These are phyloP conservation scores for Nymphalis polychloros DNA, from an alignment of 2,888 invertebrate genomes.

Conservation along the genomic window DNA sequence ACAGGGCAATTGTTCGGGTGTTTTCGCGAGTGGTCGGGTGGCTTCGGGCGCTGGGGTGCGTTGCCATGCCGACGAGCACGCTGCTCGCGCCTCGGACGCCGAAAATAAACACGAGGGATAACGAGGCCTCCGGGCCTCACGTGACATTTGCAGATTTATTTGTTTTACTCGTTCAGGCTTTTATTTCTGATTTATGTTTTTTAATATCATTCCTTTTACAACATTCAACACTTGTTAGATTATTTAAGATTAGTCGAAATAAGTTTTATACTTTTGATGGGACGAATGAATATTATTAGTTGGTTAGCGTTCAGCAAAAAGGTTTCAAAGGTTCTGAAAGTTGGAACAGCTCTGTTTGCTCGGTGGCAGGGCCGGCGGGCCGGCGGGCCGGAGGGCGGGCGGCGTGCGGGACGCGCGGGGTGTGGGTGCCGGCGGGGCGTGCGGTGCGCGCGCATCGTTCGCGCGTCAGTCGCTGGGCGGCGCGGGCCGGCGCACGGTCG, in stretches of 20 bases:
- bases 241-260: slow-evolving; percentile 12
- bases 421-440: slow-evolving; percentile 41
- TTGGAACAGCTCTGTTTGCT: slow-evolving; percentile 41
- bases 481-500: slow-evolving; percentile 73
- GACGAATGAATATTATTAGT: background rate
- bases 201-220: background rate
- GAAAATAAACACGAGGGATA: slow-evolving; percentile 69
- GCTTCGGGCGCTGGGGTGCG: slow-evolving; percentile 67
- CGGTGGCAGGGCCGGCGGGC: slow-evolving; percentile 38
- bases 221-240: background rate
- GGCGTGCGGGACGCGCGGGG: slow-evolving; percentile 42
- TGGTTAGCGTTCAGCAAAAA: slow-evolving; percentile 19
- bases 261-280: slow-evolving; percentile 1
- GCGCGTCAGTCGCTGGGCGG: slow-evolving; percentile 60
- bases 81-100: slow-evolving; percentile 59
- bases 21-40: slow-evolving; percentile 53
- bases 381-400: slow-evolving; percentile 39
- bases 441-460: slow-evolving; percentile 69
- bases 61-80: slow-evolving; percentile 70
- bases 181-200: background rate
- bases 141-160: slow-evolving; percentile 29
- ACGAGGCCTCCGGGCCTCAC: slow-evolving; percentile 35
- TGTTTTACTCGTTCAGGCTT: slow-evolving; percentile 3
- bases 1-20: slow-evolving; percentile 48
- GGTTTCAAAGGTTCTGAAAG: slow-evolving; percentile 36